Conservation (phyloP, 2,797 vertebrate species). For the Lepilemur septentrionalis region DNA sequence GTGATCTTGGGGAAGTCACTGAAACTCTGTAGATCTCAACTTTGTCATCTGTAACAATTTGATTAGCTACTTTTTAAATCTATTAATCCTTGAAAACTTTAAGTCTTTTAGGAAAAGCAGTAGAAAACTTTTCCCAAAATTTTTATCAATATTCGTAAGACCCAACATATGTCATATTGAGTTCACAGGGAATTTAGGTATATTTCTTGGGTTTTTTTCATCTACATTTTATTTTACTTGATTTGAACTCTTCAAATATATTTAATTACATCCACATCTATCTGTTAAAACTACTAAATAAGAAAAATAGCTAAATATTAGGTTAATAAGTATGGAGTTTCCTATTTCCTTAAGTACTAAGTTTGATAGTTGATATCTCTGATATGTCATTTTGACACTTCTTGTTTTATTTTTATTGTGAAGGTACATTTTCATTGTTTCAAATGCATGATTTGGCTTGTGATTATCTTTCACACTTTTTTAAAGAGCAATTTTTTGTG, state of each 20-base stretch:
- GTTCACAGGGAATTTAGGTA: neutral
- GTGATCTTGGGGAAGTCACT: neutral
- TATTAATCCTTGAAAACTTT: neutral
- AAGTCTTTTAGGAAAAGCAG: neutral
- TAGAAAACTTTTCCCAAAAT: neutral
- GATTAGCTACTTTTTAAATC: neutral
- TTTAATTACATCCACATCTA: slow-evolving; percentile 62
- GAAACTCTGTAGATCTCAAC: neutral
- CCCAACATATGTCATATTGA: neutral
- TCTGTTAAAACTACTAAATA: slow-evolving; percentile 41
- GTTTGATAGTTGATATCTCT: too few species aligned
- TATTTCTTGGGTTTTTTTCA: slow-evolving; percentile 5
- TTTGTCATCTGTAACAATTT: neutral
- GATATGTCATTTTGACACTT: too few species aligned
- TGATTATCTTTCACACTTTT: too few species aligned
- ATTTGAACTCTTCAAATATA: slow-evolving; percentile 31
- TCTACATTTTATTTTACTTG: slow-evolving; percentile 58
- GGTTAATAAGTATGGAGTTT: too few species aligned
- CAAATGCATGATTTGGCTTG: too few species aligned
- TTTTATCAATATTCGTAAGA: neutral
- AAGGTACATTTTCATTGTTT: too few species aligned
- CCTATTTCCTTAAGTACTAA: too few species aligned
- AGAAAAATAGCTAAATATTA: neutral
- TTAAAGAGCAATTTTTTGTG: too few species aligned
- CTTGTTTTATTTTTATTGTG: too few species aligned